Conservation (phyloP, 2,888 invertebrate genomes). For the Megastigmus dorsalis region DNA sequence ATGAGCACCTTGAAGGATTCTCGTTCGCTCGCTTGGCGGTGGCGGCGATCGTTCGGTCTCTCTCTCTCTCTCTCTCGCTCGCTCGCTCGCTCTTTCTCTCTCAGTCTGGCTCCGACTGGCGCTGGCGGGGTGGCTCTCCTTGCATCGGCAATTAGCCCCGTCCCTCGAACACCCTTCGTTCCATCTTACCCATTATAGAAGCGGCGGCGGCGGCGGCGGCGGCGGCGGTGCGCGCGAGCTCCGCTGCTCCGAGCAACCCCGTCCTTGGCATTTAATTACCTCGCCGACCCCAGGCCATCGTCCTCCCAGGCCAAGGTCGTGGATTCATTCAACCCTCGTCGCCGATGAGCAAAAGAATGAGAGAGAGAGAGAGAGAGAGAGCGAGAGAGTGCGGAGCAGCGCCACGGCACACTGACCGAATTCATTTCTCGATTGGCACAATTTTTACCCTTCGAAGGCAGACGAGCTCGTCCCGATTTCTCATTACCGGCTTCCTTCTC, state of each 20-base stretch:
- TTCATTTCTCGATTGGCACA: conserved; percentile 62
- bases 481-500: conserved; percentile 45
- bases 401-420: conserved; percentile 74
- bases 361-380: not conserved
- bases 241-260: conserved; percentile 67
- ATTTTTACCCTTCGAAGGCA: conserved; percentile 53
- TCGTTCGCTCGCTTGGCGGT: conserved; percentile 51
- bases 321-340: conserved; percentile 65
- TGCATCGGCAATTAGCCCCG: conserved; percentile 73
- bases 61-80: conserved; percentile 55
- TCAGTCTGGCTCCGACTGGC: too few species aligned
- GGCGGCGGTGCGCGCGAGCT: conserved; percentile 41
- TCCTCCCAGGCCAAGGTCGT: conserved; percentile 73
- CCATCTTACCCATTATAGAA: conserved; percentile 67
- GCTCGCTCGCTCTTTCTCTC: too few species aligned
- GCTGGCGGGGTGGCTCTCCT: conserved; percentile 62
- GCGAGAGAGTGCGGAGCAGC: conserved; percentile 55
- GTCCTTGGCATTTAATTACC: conserved; percentile 73
- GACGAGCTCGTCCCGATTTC: conserved; percentile 26
- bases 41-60: too few species aligned
- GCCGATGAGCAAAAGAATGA: conserved; percentile 22
- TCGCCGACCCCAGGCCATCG: conserved; percentile 65
- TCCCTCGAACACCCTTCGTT: conserved; percentile 62
- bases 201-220: too few species aligned
- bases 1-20: conserved; percentile 71